Base-by-base conservation (phyloP, 2,888 invertebrate species). In the Chloroclysta siterata region DNA sequence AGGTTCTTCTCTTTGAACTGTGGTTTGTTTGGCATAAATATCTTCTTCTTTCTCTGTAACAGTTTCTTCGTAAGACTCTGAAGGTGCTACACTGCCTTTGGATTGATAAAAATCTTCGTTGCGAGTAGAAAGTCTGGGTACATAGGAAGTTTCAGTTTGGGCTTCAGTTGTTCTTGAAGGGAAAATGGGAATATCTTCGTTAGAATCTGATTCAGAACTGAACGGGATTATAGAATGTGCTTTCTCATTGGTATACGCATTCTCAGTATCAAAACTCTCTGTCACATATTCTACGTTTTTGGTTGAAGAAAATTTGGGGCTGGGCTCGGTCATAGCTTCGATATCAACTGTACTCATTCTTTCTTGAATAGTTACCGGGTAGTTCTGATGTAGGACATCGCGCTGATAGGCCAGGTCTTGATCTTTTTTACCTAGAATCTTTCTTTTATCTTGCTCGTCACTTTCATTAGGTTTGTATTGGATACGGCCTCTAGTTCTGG, bases 331-430 rank as follows among this genome's bases (percentile, higher is more conserved):
- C 15, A 91, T 87, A 50, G 91, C 89, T 78, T 92, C 93, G 69
- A 91, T 88, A 53, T 93, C 91, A 44, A 84, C 82, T 29, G 94
- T 94, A 68, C 90, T 93, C 65, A 81, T 82, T 67, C 91, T 82
- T 76, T 93, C 93, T 84, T 89, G 89, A 28, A 93, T 70, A 6
- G 95, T 94, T 0, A 94, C 94, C 1, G 95, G 95, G 73, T 95
- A 95, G 70, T 95, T 95, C 75, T 95, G 95, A 72, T 95, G 95
- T 5, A 95, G 78, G 2, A 95, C 93, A 76, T 95, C 95, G 66
- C 95, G 88, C 81, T 95, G 95, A 69, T 95, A 95, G 2, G 95
- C 95, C 66, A 95, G 78, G 62, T 93, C 93, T 62, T 84, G 76
- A 69, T 89, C 87, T 71, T 58, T 65, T 33, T 89, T 89, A 13